Evolutionary conservation across 2,797 vertebrate species (phyloP).

Genomic region (Enteromius afrohamiltoni): DNA sequence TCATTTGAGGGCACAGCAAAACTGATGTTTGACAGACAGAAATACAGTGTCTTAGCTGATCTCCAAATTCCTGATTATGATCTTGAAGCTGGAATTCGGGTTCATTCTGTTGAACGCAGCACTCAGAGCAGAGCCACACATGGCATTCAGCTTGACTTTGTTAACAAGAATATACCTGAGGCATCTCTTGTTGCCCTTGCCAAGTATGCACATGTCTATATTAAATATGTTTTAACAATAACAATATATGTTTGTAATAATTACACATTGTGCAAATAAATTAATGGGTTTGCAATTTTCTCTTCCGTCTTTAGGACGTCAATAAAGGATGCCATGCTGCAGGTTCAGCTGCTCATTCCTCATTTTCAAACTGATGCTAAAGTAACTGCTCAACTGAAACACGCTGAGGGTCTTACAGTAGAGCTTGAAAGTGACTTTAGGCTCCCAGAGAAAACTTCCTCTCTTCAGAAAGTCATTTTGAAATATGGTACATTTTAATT

Average conservation of each 20-base stretch:
- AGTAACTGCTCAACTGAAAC: slow-evolving; percentile 77
- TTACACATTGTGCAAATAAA: neutral
- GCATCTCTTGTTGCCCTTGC: slow-evolving; percentile 82
- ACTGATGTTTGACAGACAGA: slow-evolving; percentile 85
- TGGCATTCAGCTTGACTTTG: slow-evolving; percentile 82
- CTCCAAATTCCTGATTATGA: slow-evolving; percentile 84
- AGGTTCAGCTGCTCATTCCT: slow-evolving; percentile 83
- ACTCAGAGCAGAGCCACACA: slow-evolving; percentile 75
- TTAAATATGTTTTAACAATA: slow-evolving; percentile 1
- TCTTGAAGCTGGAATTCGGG: slow-evolving; percentile 83
- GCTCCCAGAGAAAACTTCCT: slow-evolving; percentile 68
- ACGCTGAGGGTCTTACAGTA: slow-evolving; percentile 72
- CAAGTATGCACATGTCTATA: slow-evolving; percentile 78
- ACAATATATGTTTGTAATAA: neutral
- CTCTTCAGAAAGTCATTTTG: slow-evolving; percentile 79
- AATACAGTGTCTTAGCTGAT: slow-evolving; percentile 79
- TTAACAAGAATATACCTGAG: slow-evolving; percentile 86
- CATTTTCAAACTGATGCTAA: slow-evolving; percentile 77
- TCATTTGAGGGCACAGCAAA: slow-evolving; percentile 78
- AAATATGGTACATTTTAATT: slow-evolving; percentile 81
- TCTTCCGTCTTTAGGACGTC: slow-evolving; percentile 71
- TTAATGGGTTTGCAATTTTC: neutral
- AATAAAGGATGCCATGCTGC: slow-evolving; percentile 79
- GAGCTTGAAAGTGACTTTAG: slow-evolving; percentile 82
- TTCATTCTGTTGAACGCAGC: slow-evolving; percentile 80